Evolutionary conservation across 2,888 invertebrate species (phyloP), one percentile per base, ranked within the genome.

Genomic region (Pterostichus niger): DNA sequence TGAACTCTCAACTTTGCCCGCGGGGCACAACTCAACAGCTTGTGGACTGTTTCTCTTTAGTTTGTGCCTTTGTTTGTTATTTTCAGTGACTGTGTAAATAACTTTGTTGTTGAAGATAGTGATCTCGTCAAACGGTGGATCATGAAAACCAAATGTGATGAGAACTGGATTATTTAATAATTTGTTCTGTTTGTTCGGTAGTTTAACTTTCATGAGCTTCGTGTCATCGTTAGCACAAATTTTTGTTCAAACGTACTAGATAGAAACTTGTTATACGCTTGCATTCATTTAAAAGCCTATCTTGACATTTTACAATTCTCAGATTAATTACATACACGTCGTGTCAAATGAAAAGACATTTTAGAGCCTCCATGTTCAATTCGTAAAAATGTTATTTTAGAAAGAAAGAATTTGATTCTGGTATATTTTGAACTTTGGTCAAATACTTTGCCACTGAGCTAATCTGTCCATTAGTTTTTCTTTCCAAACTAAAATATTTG

Each of bases 1-100:
- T 94, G 54, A 82, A 49, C n/a, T 11, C 7, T 44, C 15, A 44
- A 17, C 46, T 13, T 76, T 75, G 24, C 46, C 40, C 46, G 31
- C 9, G 77, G 13, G 40, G 31, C 13, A 76, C 31, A 46, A 64
- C 11, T 9, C 31, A 59, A 44, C 52, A 77, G 56, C n/a, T 9
- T 31, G 15, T 44, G 44, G n/a, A 56, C 31, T 77, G 54, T 54
- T 31, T 54, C 15, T 49, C 44, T 31, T 35, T 59, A 52, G 40
- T 59, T 54, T 56, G 44, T 77, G 44, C n/a, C 56, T 49, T 75
- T 75, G 56, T 77, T 59, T 52, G 44, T 59, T 35, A 77, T 59
- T 13, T 54, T 56, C 76, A 76, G 76, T 35, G 54, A 56, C 54
- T 76, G 52, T 76, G 76, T 76, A 56, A 17, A 76, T 71, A 71